Evolutionary conservation across 1,140 invertebrate genomes (phyloP).

Genomic region (Gyrodactylus bullatarudis): DNA sequence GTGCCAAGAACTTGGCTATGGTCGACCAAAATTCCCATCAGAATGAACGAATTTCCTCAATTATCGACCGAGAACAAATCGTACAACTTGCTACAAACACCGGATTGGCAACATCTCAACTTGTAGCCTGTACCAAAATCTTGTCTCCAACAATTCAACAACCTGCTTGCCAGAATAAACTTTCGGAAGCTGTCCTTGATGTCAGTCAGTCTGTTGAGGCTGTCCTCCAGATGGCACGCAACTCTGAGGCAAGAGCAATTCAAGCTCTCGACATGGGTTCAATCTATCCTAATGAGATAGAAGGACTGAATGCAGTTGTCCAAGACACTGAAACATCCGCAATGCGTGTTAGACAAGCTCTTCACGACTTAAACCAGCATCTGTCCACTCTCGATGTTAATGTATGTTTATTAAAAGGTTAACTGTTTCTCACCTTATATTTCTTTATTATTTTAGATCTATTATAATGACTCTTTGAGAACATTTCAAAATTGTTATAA

Average conservation of each 20-base stretch:
- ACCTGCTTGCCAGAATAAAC: slow-evolving; percentile 60
- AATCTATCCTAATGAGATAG: background rate
- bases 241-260: background rate
- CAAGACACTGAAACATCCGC: background rate
- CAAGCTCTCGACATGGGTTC: background rate
- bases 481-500: background rate
- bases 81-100: slow-evolving; percentile 76
- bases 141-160: slow-evolving; percentile 36
- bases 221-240: background rate
- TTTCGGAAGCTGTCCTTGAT: slow-evolving; percentile 58
- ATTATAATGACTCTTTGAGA: background rate
- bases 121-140: slow-evolving; percentile 78
- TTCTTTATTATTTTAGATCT: background rate
- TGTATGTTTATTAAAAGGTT: background rate
- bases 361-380: background rate
- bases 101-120: slow-evolving; percentile 71
- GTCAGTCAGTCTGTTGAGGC: slow-evolving; percentile 55
- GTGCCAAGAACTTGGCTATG: slow-evolving; percentile 21
- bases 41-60: slow-evolving; percentile 17
- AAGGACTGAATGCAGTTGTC: background rate
- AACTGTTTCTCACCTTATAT: background rate
- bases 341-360: background rate
- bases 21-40: slow-evolving; percentile 64
- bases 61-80: slow-evolving; percentile 35
- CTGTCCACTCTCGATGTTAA: background rate